Evolutionary conservation across 2,888 invertebrate species (phyloP), one percentile per base, ranked within the genome.

Genomic region (Idaea dimidiata): DNA sequence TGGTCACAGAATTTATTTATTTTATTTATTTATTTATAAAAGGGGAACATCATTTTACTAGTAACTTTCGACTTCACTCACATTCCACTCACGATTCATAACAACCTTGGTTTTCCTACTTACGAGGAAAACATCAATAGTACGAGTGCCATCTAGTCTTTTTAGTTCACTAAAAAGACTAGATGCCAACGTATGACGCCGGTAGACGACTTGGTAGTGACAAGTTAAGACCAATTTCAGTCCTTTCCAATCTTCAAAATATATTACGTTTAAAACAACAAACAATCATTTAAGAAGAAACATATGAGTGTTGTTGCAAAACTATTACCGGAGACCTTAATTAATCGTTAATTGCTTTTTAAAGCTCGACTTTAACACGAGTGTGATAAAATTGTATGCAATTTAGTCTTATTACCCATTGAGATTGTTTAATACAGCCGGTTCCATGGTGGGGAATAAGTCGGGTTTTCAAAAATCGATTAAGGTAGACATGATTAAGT

Each of bases 401-500:
- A 87, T 87, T 87, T 85, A 83, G 78, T 78, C 82, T 81, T 81
- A 86, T 82, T 84, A 81, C 70, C 74, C 78, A 75, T 77, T 77
- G 76, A 75, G 75, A 82, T 84, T 85, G 86, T 87, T 86, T 85
- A 86, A 86, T 83, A 77, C 76, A 73, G 71, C 72, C 78, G 72
- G 75, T 68, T 72, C 72, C 75, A 79, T 82, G 78, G 81, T 83
- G 86, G 83, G 86, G 87, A 88, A 87, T 85, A 86, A 86, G 79
- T 71, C 74, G 77, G 76, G 76, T 80, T 87, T 88, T 87, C 82
- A 83, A 86, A 90, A 88, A 88, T 89, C 89, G 88, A 89, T 89
- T 89, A 89, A 84, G 84, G 77, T 69, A 80, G 86, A 86, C 87
- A 88, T 89, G 88, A 89, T 89, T 87, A 86, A 89, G 83, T 81